phyloP scores from a whole-genome alignment of 2,888 invertebrate species.

The Dorcus hopei region DNA sequence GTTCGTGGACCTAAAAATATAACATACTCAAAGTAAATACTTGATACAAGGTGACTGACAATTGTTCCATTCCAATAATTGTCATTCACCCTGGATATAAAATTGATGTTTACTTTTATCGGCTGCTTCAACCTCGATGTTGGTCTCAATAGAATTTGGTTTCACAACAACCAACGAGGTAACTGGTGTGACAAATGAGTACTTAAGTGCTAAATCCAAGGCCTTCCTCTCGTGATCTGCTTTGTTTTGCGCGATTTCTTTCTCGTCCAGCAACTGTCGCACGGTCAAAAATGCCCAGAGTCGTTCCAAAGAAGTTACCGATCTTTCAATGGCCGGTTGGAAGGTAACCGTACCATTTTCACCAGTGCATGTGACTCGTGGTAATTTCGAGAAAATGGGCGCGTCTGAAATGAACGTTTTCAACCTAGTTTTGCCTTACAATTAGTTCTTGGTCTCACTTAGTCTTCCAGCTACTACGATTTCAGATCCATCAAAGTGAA shows the following conservation, averaged over 20 bases:
- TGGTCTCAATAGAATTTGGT: slow-evolving; percentile 53
- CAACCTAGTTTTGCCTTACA: no score
- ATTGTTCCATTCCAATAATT: no score
- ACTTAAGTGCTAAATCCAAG: slow-evolving; percentile 55
- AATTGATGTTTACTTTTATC: slow-evolving; percentile 5
- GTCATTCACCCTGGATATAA: no score
- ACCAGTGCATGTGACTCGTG: slow-evolving; percentile 27
- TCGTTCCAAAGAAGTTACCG: slow-evolving; percentile 40
- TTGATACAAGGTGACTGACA: no score
- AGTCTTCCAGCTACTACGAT: slow-evolving; percentile 59
- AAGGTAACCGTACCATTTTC: slow-evolving; percentile 32
- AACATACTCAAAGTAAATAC: no score
- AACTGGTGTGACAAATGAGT: slow-evolving; percentile 64
- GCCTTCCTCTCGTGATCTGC: slow-evolving; percentile 37
- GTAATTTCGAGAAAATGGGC: neutral
- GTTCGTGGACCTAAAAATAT: no score
- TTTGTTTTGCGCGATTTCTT: slow-evolving; percentile 38
- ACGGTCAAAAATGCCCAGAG: slow-evolving; percentile 68
- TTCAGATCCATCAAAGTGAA: slow-evolving; percentile 63
- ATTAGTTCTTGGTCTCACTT: slow-evolving; percentile 16
- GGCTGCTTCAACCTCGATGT: slow-evolving; percentile 52
- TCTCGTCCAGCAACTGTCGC: slow-evolving; percentile 60
- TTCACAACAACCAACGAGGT: slow-evolving; percentile 67
- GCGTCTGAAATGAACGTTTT: neutral
- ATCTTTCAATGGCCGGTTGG: slow-evolving; percentile 32